Percentiles rank a stretch among this genome's conserved stretches.
Evolutionary conservation across 2,888 invertebrate species (phyloP).

Genomic region (Liopterus haemorrhoidalis): DNA sequence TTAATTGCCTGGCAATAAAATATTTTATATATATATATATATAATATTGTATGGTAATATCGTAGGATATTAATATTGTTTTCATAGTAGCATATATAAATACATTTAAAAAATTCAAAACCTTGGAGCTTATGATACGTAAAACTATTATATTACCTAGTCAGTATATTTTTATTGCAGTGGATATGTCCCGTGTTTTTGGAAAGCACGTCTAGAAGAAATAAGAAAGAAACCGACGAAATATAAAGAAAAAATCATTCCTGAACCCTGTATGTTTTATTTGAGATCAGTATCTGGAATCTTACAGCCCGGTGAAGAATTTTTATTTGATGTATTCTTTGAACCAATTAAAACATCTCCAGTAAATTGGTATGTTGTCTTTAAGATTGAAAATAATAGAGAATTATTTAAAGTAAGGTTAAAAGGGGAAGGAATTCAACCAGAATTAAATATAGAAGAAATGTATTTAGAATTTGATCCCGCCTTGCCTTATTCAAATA

Average conservation of each 20-base stretch:
- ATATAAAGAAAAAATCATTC: conserved; percentile 25
- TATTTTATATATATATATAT: no score
- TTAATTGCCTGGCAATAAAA: no score
- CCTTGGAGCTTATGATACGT: no score
- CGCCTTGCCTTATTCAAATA: conserved; percentile 56
- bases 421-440: conserved; percentile 51
- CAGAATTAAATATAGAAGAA: conserved; percentile 50
- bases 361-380: conserved; percentile 38
- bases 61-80: no score
- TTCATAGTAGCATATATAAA: no score
- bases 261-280: conserved; percentile 35
- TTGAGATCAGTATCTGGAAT: conserved; percentile 45
- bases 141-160: not conserved
- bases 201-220: conserved; percentile 49
- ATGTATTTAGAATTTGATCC: conserved; percentile 54
- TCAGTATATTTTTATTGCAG: conserved; percentile 39
- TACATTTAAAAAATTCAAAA: not conserved
- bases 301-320: conserved; percentile 49
- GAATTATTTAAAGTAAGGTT: conserved; percentile 48
- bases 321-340: conserved; percentile 52
- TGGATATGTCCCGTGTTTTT: conserved; percentile 53
- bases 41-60: no score
- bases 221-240: conserved; percentile 32
- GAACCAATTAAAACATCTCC: conserved; percentile 50
- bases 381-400: conserved; percentile 50